A percentile compares a stretch with the other conserved stretches of the same genome.
Evolutionary conservation across 2,797 vertebrate species (phyloP).

Genomic region (Buphagus erythrorhynchus): DNA sequence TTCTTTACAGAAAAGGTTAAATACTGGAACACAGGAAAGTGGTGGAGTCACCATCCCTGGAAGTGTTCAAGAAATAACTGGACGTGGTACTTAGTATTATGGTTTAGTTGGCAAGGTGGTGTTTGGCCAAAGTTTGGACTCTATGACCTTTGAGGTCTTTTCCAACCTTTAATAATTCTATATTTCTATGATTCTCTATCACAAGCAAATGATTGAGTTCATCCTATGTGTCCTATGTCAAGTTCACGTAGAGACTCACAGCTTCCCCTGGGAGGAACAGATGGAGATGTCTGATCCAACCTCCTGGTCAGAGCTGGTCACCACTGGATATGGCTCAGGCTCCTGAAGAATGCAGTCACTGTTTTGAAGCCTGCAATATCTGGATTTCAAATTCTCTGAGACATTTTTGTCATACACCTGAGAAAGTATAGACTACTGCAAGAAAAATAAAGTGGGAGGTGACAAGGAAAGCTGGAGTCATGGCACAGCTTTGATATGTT

Average conservation of each 20-base stretch:
- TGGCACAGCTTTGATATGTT: background rate
- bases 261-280: background rate
- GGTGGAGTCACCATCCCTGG: background rate
- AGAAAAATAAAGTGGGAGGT: background rate
- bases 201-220: background rate
- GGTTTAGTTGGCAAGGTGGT: background rate
- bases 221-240: background rate
- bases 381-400: background rate
- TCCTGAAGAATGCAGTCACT: background rate
- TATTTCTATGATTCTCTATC: background rate
- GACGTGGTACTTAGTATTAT: rapidly evolving
- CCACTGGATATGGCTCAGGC: background rate
- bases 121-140: background rate
- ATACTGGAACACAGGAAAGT: background rate
- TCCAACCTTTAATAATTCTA: too few species aligned
- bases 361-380: background rate
- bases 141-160: background rate
- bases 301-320: background rate
- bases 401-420: background rate
- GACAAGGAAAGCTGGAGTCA: background rate
- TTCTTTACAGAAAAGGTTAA: background rate
- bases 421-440: background rate
- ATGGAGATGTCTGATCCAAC: background rate
- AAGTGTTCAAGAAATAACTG: background rate
- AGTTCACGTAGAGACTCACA: background rate